Base-by-base conservation (phyloP, 1,140 invertebrate species). In the Gryllus bimaculatus region DNA sequence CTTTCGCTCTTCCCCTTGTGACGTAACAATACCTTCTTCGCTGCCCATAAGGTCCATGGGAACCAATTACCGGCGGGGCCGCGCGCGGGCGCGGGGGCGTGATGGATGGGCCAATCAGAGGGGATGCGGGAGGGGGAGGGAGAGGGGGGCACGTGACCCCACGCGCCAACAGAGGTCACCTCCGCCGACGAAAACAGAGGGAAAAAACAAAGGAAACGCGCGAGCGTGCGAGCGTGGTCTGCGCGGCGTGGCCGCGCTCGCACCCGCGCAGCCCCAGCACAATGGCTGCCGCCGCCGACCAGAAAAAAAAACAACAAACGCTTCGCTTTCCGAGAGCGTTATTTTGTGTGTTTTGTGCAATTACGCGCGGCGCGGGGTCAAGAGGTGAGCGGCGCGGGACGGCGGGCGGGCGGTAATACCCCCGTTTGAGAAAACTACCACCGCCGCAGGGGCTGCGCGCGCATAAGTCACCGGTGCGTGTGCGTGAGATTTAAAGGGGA, bases 61-160 rank as follows among this genome's bases (percentile, higher is more conserved):
- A 84, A 84, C 82, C 83, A 84, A 84, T 84, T 84, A 84, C 82
- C 79, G 82, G 81, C 77, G 80, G 81, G 54, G n/a, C n/a, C n/a
- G n/a, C 47, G 76, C 73, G 76, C 76, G 79, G 83, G 76, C 73
- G 76, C 76, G 79, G 83, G 81, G 81, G 80, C 76, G 86, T 87
- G 87, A 87, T 87, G 87, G 87, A 87, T 87, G 85, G 86, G 87
- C 87, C 87, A 87, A 87, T 87, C 87, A 87, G 86, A 79, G 76
- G n/a, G n/a, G n/a, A n/a, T n/a, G n/a, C n/a, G n/a, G n/a, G n/a
- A n/a, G n/a, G n/a, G n/a, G 75, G 79, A 39, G 20, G 75, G 20
- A 47, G 47, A 54, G 13, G 48, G 48, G 79, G 48, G 48, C 79
- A 77, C 75, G 76, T 87, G 87, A 86, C 84, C 84, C 84, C 86